phyloP scores from a whole-genome alignment of 2,113 vertebrate species.

The Brachypodius melanocephalos region DNA sequence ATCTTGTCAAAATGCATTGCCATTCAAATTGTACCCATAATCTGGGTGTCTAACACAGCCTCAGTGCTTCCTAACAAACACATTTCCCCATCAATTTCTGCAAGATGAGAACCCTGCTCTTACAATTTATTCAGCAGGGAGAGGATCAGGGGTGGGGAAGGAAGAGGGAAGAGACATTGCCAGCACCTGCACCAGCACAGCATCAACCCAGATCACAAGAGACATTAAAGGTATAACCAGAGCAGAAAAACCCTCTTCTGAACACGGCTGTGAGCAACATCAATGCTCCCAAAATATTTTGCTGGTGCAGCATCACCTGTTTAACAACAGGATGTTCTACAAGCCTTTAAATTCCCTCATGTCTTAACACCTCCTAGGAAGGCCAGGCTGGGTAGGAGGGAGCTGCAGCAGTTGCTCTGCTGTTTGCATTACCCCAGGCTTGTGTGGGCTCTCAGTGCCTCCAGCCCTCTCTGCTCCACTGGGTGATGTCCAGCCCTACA shows the following conservation, averaged over 20 bases:
- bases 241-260: not conserved
- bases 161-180: not conserved
- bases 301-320: not conserved
- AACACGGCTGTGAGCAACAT: not conserved
- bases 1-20: not conserved
- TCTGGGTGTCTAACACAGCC: not conserved
- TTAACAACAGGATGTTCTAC: not conserved
- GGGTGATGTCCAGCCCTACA: not conserved
- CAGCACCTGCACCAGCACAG: not conserved
- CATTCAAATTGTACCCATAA: not conserved
- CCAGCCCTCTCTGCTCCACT: not conserved
- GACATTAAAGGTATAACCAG: not conserved
- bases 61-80: not conserved
- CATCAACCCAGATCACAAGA: not conserved
- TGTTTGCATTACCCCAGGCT: not conserved
- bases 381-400: not conserved
- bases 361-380: not conserved
- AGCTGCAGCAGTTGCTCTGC: not conserved
- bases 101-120: not conserved
- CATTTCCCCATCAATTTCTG: not conserved
- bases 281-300: not conserved
- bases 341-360: not conserved
- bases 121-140: not conserved
- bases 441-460: not conserved
- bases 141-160: not conserved